Conservation (phyloP, 2,113 vertebrate genomes). For the Atractosteus spatula region DNA sequence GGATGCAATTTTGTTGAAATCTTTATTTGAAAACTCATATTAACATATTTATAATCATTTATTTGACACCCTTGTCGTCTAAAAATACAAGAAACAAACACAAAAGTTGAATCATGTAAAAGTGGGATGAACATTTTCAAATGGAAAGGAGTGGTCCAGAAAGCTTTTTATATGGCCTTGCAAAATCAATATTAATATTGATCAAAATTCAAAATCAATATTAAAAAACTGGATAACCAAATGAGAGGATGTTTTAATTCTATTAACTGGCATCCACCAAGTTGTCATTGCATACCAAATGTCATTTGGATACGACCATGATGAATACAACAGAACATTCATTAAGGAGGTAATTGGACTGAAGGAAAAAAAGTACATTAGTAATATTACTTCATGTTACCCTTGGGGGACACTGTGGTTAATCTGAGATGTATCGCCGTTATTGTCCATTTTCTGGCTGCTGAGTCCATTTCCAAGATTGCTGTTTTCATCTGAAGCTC, state of each 20-base stretch:
- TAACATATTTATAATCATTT: constrained; percentile 61
- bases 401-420: background rate
- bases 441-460: background rate
- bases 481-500: background rate
- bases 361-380: background rate
- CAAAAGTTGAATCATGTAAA: constrained; percentile 54
- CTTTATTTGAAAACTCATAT: constrained; percentile 65
- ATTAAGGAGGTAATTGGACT: constrained; percentile 9
- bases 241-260: constrained; percentile 44
- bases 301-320: constrained; percentile 1
- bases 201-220: constrained; percentile 42
- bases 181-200: constrained; percentile 36
- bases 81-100: constrained; percentile 54
- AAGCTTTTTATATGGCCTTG: constrained; percentile 11
- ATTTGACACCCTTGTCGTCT: constrained; percentile 48
- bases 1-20: constrained; percentile 67
- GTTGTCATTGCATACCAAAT: background rate
- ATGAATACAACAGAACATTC: constrained; percentile 6
- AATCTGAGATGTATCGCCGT: background rate
- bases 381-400: background rate
- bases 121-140: constrained; percentile 37
- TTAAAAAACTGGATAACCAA: constrained; percentile 36
- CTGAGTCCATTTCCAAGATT: background rate
- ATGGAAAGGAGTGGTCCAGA: background rate
- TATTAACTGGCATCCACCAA: constrained; percentile 23